Evolutionary conservation across 2,797 vertebrate species (phyloP).

Genomic region (Uromys caudimaculatus): DNA sequence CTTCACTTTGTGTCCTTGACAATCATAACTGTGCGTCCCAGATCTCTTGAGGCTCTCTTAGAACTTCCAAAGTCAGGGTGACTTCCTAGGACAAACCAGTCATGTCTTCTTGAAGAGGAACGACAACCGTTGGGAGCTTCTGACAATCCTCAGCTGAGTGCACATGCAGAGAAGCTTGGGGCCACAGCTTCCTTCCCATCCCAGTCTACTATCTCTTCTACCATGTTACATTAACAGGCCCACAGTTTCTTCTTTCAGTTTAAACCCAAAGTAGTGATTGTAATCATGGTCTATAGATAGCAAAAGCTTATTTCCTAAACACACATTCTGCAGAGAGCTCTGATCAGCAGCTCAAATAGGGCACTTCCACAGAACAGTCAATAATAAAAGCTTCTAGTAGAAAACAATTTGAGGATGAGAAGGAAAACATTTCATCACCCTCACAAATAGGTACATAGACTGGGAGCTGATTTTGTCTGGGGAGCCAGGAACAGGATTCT

Average conservation of each 20-base stretch:
- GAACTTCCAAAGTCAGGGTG: background rate
- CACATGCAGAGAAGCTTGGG: background rate
- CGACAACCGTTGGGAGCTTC: background rate
- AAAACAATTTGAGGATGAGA: conserved; percentile 57
- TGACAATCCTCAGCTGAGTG: background rate
- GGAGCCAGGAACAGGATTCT: background rate
- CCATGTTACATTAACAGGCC: background rate
- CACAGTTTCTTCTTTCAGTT: conserved; percentile 35
- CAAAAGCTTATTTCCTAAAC: conserved; percentile 50
- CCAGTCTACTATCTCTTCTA: background rate
- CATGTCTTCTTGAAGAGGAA: background rate
- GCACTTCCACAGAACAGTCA: background rate
- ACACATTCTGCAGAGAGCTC: conserved; percentile 57
- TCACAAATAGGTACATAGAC: background rate
- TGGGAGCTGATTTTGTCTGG: background rate
- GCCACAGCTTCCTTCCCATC: background rate
- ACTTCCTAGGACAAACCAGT: background rate
- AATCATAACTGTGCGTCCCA: background rate
- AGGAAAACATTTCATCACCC: conserved; percentile 48
- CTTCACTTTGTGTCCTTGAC: background rate
- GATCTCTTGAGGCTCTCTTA: background rate
- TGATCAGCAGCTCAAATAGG: background rate
- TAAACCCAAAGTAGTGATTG: background rate
- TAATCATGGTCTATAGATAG: conserved; percentile 50
- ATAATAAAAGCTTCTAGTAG: background rate